Evolutionary conservation across 2,113 vertebrate genomes (phyloP).

Genomic region (Marcusenius ussheri): DNA sequence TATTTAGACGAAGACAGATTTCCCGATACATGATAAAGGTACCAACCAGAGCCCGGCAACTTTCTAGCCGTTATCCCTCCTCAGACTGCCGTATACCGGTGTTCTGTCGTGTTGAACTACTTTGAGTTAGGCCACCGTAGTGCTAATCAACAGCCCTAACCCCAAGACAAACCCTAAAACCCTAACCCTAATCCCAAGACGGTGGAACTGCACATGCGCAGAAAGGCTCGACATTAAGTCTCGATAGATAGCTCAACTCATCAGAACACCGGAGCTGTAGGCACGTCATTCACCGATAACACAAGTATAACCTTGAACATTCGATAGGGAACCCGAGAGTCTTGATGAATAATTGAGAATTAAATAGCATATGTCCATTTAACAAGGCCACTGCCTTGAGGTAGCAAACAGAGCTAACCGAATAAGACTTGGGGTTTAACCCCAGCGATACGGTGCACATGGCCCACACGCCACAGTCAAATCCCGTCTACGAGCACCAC

Average conservation of each 20-base stretch:
- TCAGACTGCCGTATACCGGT: not conserved
- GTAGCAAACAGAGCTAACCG: not conserved
- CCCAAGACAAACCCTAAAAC: too few species aligned
- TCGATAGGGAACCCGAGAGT: not conserved
- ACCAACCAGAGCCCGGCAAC: not conserved
- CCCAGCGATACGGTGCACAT: constrained; percentile 45
- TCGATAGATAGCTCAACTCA: too few species aligned
- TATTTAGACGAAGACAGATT: not conserved
- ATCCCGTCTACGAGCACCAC: not conserved
- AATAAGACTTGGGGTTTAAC: not conserved
- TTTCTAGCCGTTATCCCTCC: not conserved
- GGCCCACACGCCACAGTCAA: constrained; percentile 46
- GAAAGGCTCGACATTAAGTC: too few species aligned
- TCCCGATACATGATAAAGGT: not conserved
- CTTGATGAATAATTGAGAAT: not conserved
- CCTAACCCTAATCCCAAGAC: too few species aligned
- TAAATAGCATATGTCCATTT: not conserved
- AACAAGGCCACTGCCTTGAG: not conserved
- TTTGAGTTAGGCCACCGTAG: too few species aligned
- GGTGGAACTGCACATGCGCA: too few species aligned
- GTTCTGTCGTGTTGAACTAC: too few species aligned
- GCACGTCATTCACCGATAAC: not conserved
- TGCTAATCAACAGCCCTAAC: too few species aligned
- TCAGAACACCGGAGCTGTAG: not conserved
- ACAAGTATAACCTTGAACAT: not conserved